phyloP scores from a whole-genome alignment of 2,113 vertebrate species.

The Callaeas wilsoni region DNA sequence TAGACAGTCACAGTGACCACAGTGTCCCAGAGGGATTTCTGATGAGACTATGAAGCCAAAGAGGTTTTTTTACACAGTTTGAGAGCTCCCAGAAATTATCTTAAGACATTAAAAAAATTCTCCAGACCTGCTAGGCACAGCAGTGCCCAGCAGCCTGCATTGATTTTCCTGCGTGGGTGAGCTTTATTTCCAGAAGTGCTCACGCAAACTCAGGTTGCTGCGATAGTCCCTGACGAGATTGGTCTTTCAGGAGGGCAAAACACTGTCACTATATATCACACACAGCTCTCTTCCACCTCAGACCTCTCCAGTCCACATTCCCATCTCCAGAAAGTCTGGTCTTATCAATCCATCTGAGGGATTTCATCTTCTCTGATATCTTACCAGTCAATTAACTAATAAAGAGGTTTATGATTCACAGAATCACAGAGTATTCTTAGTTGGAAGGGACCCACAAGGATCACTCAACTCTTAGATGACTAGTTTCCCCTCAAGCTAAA shows the following conservation, averaged over 20 bases:
- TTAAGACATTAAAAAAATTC: background rate
- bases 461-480: background rate
- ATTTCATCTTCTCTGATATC: background rate
- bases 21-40: background rate
- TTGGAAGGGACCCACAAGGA: background rate
- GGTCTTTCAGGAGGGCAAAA: background rate
- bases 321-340: background rate
- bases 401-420: background rate
- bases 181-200: background rate
- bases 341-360: background rate
- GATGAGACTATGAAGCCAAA: background rate
- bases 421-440: background rate
- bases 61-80: background rate
- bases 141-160: background rate
- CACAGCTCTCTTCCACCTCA: background rate
- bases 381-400: background rate
- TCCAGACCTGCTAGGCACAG: background rate
- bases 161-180: background rate
- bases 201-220: background rate
- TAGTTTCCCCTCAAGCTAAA: background rate
- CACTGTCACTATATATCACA: fast-evolving
- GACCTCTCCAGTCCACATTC: background rate
- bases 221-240: background rate
- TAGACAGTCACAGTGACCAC: background rate
- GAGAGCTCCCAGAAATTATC: background rate